Evolutionary conservation across 2,797 vertebrate genomes (phyloP), one percentile per base, ranked within the genome.

Genomic region (Gadopsis marmoratus): DNA sequence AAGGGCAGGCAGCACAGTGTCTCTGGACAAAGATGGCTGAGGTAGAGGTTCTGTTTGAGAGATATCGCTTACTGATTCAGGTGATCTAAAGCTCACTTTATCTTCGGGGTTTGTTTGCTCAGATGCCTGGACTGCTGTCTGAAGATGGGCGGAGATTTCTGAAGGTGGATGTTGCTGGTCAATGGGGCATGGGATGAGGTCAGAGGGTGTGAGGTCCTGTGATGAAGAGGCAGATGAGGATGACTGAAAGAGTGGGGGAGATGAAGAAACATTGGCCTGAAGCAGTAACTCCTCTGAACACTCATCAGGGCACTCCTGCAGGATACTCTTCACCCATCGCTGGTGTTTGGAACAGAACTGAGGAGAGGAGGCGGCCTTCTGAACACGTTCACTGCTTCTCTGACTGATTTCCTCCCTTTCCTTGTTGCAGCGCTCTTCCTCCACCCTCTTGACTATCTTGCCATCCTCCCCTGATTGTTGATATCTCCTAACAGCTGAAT

Each of bases 321-420:
- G 89, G 62, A 96, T 95, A 89, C 76, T 95, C 59, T 45, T 89
- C 85, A 94, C 94, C 94, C 91, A 95, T 37, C 92, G 92, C 58
- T 83, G 90, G 83, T 95, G 95, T 89, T 68, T 94, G 70, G 90
- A 92, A 86, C 95, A 96, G 83, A 95, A 93, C 54, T 92, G 92
- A 59, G 87, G 85, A 11, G 80, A 50, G 39, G 74, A 23, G 6
- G 11, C 4, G 1, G 13, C 45, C 13, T 51, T 63, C 21, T 26
- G 26, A 29, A 48, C 47, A 37, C 16, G 3, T n/a, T 10, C 66
- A n/a, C 43, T 10, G 31, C 69, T 54, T 14, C 41, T 72, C 62
- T 16, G 8, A 35, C n/a, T 17, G 13, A 12, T 13, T 21, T 17
- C 77, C 23, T 35, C 50, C 9, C 11, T 58, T 67, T 19, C 41